Evolutionary conservation across 1,140 invertebrate species (phyloP).

Genomic region (Drosophila lini): DNA sequence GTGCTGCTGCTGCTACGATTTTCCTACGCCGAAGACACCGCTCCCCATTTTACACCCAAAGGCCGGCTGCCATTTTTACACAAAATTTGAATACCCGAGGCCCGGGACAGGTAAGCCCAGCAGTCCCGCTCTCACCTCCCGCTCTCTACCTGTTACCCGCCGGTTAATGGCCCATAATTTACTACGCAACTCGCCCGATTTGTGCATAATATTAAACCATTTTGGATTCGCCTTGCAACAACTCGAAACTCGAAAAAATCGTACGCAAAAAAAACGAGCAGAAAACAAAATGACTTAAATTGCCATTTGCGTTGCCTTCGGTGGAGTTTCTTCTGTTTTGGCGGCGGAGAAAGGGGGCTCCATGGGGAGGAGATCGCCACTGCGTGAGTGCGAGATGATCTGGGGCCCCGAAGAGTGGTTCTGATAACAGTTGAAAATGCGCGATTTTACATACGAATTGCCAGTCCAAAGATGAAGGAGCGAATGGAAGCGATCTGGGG

Average conservation of each 20-base stretch:
- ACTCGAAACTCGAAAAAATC: slow-evolving; percentile 30
- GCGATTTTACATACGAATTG: slow-evolving; percentile 57
- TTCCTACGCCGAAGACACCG: slow-evolving; percentile 18
- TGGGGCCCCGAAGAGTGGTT: slow-evolving; percentile 23
- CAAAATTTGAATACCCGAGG: slow-evolving; percentile 45
- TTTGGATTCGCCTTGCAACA: slow-evolving; percentile 51
- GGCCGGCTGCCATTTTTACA: slow-evolving; percentile 53
- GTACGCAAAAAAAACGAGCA: slow-evolving; percentile 21
- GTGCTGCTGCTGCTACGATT: slow-evolving; percentile 18
- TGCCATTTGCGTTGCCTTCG: slow-evolving; percentile 54
- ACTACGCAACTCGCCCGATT: slow-evolving; percentile 58
- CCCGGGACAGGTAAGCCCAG: slow-evolving; percentile 33
- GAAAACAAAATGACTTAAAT: slow-evolving; percentile 68
- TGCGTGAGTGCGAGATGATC: slow-evolving; percentile 49
- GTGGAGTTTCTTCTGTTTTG: slow-evolving; percentile 20
- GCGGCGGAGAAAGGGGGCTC: not conserved
- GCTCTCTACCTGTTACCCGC: slow-evolving; percentile 20
- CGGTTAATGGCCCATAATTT: slow-evolving; percentile 63
- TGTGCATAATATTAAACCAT: slow-evolving; percentile 69
- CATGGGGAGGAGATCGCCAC: not conserved
- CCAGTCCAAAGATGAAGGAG: slow-evolving; percentile 34
- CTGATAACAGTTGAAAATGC: slow-evolving; percentile 62
- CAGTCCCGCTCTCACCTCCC: slow-evolving; percentile 11
- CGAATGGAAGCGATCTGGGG: slow-evolving; percentile 32
- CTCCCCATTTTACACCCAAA: slow-evolving; percentile 57